These are phyloP conservation scores for Ailuropoda melanoleuca DNA, from an alignment of 2,113 vertebrate species.

Conservation along the genomic window DNA sequence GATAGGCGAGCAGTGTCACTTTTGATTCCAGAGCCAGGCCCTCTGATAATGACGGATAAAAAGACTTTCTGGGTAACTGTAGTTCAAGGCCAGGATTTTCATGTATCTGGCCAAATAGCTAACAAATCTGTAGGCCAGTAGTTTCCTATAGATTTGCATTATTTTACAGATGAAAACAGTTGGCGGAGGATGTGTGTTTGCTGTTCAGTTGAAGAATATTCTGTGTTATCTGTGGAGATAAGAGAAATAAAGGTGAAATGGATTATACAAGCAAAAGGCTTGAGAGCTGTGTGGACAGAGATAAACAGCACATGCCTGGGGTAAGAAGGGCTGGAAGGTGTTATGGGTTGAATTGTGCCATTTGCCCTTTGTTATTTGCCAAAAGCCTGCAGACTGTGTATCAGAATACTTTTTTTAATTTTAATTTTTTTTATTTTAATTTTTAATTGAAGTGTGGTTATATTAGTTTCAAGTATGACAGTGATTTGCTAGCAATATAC, in stretches of 20 bases:
- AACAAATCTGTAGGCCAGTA: not conserved
- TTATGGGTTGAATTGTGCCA: not conserved
- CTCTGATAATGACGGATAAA: not conserved
- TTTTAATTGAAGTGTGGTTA: not conserved
- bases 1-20: not conserved
- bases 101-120: not conserved
- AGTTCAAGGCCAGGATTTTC: not conserved
- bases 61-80: not conserved
- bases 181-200: not conserved
- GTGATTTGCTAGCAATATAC: not conserved
- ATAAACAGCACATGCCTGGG: not conserved
- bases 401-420: not conserved
- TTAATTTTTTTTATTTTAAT: not conserved
- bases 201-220: not conserved
- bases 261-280: not conserved
- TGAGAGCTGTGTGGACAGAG: not conserved
- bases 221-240: not conserved
- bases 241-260: not conserved
- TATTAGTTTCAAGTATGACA: not conserved
- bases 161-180: slow-evolving; percentile 29
- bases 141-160: not conserved
- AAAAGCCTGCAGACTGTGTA: not conserved
- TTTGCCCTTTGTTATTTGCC: not conserved
- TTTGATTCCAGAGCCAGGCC: not conserved
- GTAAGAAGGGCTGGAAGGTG: not conserved